phyloP scores from a whole-genome alignment of 2,888 invertebrate genomes.

The Lasioglossum vierecki region DNA sequence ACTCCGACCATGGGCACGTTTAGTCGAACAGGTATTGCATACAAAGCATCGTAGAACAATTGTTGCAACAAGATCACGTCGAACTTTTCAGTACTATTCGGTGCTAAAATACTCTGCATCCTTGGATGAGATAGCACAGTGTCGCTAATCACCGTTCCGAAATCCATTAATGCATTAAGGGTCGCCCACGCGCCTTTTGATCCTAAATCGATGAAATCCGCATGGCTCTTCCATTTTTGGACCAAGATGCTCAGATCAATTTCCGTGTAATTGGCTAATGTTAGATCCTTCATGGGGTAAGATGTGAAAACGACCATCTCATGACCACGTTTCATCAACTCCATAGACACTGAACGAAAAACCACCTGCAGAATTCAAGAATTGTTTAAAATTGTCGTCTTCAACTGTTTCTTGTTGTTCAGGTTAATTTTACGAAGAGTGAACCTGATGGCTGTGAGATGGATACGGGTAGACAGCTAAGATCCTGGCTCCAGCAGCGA shows the following conservation, averaged over 20 bases:
- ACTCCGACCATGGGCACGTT: conserved; percentile 42
- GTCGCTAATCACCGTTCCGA: neutral
- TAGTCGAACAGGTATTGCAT: conserved; percentile 27
- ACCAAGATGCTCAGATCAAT: conserved; percentile 12
- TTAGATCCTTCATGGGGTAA: conserved; percentile 2
- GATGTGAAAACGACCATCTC: conserved; percentile 39
- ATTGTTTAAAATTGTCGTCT: neutral
- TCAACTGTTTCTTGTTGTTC: neutral
- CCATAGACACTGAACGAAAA: conserved; percentile 18
- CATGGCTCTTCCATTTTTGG: neutral
- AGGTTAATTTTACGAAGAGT: neutral
- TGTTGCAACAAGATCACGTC: conserved; percentile 41
- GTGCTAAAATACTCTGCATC: conserved; percentile 40
- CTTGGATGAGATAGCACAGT: conserved; percentile 29
- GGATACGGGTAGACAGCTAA: conserved; percentile 34
- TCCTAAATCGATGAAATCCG: neutral
- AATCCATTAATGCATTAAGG: rapidly evolving
- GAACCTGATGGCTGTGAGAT: conserved; percentile 40
- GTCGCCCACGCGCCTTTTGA: rapidly evolving
- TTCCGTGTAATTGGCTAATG: conserved; percentile 38
- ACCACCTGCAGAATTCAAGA: conserved; percentile 23
- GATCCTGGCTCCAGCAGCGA: conserved; percentile 28
- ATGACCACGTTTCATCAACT: conserved; percentile 44
- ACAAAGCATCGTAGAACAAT: conserved; percentile 33
- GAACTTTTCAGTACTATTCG: conserved; percentile 41